These are phyloP conservation scores for Diplazon laetatorius DNA, from an alignment of 2,888 invertebrate genomes.

Conservation along the genomic window DNA sequence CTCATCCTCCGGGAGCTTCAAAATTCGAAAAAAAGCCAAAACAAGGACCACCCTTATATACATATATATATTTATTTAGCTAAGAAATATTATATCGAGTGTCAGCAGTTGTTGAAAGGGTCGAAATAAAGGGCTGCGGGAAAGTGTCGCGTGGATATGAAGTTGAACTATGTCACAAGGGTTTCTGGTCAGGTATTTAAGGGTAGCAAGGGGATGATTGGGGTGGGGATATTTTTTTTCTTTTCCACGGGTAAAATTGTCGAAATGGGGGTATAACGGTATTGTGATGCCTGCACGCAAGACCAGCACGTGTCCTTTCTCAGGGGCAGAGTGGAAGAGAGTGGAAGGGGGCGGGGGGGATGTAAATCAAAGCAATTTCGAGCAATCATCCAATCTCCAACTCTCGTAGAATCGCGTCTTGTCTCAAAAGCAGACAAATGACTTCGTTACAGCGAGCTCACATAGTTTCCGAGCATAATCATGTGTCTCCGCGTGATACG, in stretches of 20 bases:
- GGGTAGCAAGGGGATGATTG: background rate
- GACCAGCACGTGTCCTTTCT: conserved; percentile 53
- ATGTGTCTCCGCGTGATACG: conserved; percentile 58
- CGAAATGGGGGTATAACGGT: background rate
- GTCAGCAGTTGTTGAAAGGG: background rate
- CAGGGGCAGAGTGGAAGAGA: conserved; percentile 22
- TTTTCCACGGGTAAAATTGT: conserved; percentile 4
- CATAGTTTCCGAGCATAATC: conserved; percentile 51
- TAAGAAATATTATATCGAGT: too few species aligned
- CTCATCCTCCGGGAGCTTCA: too few species aligned
- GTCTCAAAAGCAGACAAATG: conserved; percentile 73
- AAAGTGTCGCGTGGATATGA: conserved; percentile 10
- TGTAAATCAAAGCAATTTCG: conserved; percentile 73
- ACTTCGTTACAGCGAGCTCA: conserved; percentile 71
- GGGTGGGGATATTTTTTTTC: background rate
- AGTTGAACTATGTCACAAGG: conserved; percentile 16
- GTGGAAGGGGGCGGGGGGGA: conserved; percentile 39
- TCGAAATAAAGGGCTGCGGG: background rate
- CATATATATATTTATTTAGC: too few species aligned
- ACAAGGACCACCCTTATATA: too few species aligned
- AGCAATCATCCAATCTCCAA: conserved; percentile 76
- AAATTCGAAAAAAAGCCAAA: too few species aligned
- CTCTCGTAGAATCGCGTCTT: conserved; percentile 59
- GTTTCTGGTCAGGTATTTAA: conserved; percentile 1
- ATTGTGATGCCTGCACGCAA: conserved; percentile 14